Evolutionary conservation across 1,140 invertebrate species (phyloP), one percentile per base, ranked within the genome.

Genomic region (Theocolax elegans): DNA sequence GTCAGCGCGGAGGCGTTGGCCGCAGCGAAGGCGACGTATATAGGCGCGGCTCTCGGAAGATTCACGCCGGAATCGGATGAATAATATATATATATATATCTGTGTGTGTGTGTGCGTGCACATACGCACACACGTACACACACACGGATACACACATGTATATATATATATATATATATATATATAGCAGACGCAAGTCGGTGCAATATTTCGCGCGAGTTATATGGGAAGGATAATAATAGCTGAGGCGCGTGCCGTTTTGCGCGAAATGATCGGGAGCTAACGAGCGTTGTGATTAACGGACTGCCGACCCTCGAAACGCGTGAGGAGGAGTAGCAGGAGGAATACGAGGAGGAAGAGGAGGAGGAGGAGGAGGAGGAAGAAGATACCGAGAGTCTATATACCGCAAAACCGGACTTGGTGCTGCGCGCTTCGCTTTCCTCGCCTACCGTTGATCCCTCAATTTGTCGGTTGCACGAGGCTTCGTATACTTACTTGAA

Each of bases 261-360:
- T 76, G 74, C 75, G 74, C 73, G 66, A 75, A 79, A 77, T 76
- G 76, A 79, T 77, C 77, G 74, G 77, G 74, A 79, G 75, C 76
- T 74, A 79, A 79, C 76, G 77, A 79, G 76, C 69, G 56, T 23
- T 58, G 71, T 77, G 76, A 77, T 77, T 79, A 79, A 79, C 76
- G 75, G 76, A 74, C 75, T 75, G 72, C 72, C 21, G 38, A 17
- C 27, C 29, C 13, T 35, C n/a, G 27, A 21, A 8, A 21, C 44
- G 44, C 17, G 44, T 44, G 19, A 15, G n/a, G 15, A 2, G 19
- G 9, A 44, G n/a, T 17, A 4, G n/a, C 27, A 25, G 25, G 29
- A 15, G 27, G 21, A 56, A 56, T 31, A 56, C 29, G 29, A 3
- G 15, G 13, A 9, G 1, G 3, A 12, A 38, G 31, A 35, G 29